phyloP scores from a whole-genome alignment of 2,113 vertebrate genomes.

The Cynoglossus semilaevis region DNA sequence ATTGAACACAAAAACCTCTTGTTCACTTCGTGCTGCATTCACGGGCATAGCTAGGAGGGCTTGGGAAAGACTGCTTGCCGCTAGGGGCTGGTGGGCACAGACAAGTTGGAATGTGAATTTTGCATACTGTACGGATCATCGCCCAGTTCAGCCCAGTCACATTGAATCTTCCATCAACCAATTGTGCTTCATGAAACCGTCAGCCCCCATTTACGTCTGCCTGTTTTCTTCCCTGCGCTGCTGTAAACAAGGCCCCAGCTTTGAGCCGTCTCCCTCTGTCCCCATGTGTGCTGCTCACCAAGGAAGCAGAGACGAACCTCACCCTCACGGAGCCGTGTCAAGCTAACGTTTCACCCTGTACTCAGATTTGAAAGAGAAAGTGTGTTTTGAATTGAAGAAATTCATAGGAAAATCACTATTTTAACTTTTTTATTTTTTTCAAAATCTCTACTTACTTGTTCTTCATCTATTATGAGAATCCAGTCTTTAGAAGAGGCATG shows the following conservation, averaged over 20 bases:
- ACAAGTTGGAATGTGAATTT: slow-evolving; percentile 95
- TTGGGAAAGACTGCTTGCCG: slow-evolving; percentile 79
- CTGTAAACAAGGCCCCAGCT: slow-evolving; percentile 90
- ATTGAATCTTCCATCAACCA: slow-evolving; percentile 95
- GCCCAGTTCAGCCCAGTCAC: slow-evolving; percentile 97
- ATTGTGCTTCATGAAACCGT: slow-evolving; percentile 98
- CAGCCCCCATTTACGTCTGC: slow-evolving; percentile 95
- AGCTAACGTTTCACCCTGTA: slow-evolving; percentile 80
- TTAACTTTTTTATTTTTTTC: slow-evolving; percentile 61
- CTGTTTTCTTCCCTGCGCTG: slow-evolving; percentile 85
- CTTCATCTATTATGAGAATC: too few relatives aligned
- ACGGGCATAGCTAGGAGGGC: slow-evolving; percentile 83
- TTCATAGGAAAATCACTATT: slow-evolving; percentile 51
- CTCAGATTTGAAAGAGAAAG: slow-evolving; percentile 76
- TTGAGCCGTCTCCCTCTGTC: slow-evolving; percentile 81
- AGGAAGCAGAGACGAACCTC: slow-evolving; percentile 78
- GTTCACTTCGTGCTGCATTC: slow-evolving; percentile 88
- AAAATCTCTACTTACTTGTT: too few relatives aligned
- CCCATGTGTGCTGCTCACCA: slow-evolving; percentile 47
- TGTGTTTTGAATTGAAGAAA: slow-evolving; percentile 69
- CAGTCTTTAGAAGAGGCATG: too few relatives aligned
- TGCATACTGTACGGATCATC: slow-evolving; percentile 99
- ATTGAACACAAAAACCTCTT: slow-evolving; percentile 83
- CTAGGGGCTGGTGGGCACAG: slow-evolving; percentile 93
- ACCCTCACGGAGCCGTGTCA: slow-evolving; percentile 75